These are phyloP conservation scores for Struthidea cinerea DNA, from an alignment of 2,113 vertebrate genomes.

Conservation along the genomic window DNA sequence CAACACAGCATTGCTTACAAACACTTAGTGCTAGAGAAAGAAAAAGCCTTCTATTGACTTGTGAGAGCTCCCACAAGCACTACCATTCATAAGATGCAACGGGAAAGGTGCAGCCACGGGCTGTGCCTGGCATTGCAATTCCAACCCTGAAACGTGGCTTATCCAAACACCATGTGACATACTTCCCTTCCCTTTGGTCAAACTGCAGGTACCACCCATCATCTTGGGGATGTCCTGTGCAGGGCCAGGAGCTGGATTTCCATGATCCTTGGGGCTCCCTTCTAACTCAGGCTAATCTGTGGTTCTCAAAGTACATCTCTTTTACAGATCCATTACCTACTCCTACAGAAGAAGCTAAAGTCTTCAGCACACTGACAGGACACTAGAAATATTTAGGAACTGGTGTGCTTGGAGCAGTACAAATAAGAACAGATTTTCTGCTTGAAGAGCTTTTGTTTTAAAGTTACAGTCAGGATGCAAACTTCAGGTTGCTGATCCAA, in stretches of 20 bases:
- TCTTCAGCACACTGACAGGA: not conserved
- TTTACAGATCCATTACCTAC: not conserved
- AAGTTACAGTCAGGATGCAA: not conserved
- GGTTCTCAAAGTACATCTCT: not conserved
- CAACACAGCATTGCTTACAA: not conserved
- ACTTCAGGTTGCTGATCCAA: not conserved
- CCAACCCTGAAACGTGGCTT: not conserved
- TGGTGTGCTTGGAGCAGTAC: not conserved
- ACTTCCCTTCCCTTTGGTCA: not conserved
- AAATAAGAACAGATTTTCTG: not conserved
- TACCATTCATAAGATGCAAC: not conserved
- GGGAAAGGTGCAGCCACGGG: not conserved
- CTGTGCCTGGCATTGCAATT: not conserved
- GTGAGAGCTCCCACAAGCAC: not conserved
- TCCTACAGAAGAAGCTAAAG: not conserved
- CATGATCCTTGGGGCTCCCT: not conserved
- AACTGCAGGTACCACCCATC: not conserved
- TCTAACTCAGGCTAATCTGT: not conserved
- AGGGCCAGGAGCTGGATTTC: not conserved
- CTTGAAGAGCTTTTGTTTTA: not conserved
- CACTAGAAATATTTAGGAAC: not conserved
- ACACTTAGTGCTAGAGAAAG: not conserved
- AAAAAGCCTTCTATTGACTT: not conserved
- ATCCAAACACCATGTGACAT: not conserved
- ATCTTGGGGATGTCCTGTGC: not conserved